Evolutionary conservation across 2,797 vertebrate genomes (phyloP).

Genomic region (Emydoidea blandingii): DNA sequence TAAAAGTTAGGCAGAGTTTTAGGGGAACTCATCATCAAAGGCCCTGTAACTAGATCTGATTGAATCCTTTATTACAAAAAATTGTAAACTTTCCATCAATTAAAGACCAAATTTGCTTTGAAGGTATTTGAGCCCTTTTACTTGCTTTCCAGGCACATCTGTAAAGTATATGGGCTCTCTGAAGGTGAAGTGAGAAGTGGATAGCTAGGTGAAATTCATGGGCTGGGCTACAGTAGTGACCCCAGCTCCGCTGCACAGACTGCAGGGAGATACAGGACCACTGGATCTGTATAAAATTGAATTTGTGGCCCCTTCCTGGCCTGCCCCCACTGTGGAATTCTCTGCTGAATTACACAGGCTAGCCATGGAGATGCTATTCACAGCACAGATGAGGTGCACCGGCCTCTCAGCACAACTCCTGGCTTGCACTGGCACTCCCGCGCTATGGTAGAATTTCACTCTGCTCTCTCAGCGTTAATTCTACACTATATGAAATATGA

Average conservation of each 20-base stretch:
- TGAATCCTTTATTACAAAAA: background rate
- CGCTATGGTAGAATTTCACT: background rate
- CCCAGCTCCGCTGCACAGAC: background rate
- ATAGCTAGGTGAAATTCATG: background rate
- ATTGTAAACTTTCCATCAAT: background rate
- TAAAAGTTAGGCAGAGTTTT: background rate
- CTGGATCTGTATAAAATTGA: background rate
- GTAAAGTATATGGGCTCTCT: too few relatives aligned
- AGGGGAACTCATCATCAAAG: background rate
- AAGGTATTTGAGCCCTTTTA: background rate
- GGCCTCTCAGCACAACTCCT: background rate
- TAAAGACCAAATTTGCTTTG: background rate
- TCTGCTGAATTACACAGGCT: background rate
- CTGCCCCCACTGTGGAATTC: background rate
- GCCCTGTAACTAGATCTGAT: background rate
- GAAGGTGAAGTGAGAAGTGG: background rate
- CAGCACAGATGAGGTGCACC: rapidly evolving
- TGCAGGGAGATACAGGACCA: rapidly evolving
- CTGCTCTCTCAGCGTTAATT: background rate
- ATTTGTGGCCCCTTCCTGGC: background rate
- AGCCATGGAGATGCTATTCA: rapidly evolving
- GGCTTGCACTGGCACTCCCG: background rate
- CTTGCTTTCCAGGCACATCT: background rate
- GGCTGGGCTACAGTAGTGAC: background rate
- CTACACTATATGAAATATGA: background rate